These are phyloP conservation scores for Nothobranchius furzeri DNA, from an alignment of 2,113 vertebrate species.

Conservation along the genomic window DNA sequence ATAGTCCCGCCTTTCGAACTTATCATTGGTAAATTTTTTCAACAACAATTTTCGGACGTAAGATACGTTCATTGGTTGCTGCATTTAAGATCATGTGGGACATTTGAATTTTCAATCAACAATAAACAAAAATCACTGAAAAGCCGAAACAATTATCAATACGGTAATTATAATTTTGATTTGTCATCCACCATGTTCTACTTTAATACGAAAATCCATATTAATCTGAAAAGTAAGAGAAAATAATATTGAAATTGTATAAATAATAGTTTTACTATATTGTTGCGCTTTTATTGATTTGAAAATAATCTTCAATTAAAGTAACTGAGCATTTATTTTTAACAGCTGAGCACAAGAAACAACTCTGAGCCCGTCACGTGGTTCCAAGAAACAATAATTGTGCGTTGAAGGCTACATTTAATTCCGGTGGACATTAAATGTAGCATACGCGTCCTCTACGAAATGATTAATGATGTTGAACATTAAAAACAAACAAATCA, in stretches of 20 bases:
- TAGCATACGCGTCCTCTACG: background rate
- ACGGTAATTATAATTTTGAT: background rate
- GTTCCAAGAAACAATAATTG: background rate
- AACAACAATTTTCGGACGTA: slow-evolving; percentile 9
- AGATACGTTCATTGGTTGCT: slow-evolving; percentile 40
- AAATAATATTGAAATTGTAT: background rate
- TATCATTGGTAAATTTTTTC: slow-evolving; percentile 44
- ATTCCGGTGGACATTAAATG: background rate
- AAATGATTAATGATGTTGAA: background rate
- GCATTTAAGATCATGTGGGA: background rate
- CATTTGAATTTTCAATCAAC: background rate
- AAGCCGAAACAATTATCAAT: background rate
- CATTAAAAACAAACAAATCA: background rate
- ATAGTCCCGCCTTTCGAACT: slow-evolving; percentile 36
- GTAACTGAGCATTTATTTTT: background rate
- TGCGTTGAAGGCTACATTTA: background rate
- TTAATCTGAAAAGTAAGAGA: background rate
- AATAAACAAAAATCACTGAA: background rate
- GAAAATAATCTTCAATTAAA: background rate
- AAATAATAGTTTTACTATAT: background rate
- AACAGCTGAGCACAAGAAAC: background rate
- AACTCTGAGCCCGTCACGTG: background rate
- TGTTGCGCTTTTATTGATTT: too few relatives aligned
- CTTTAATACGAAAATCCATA: background rate
- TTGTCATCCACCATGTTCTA: background rate